phyloP scores from a whole-genome alignment of 2,113 vertebrate genomes.

The Macrotus californicus region DNA sequence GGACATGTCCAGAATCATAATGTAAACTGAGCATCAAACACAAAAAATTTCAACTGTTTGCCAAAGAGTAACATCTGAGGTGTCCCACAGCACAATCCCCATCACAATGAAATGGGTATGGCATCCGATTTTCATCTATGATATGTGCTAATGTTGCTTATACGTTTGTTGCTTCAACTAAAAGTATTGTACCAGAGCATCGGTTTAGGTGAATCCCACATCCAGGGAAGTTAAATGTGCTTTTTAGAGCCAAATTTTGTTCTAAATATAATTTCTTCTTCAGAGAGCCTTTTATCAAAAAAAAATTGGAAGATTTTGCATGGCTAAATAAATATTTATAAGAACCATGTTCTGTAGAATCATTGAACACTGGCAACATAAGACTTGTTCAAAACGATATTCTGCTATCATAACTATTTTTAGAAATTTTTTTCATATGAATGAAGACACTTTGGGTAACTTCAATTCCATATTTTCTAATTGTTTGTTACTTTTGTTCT shows the following conservation, averaged over 20 bases:
- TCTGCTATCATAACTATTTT: not conserved
- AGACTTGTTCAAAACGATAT: not conserved
- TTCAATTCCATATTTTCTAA: not conserved
- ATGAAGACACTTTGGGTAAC: not conserved
- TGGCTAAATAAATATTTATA: not conserved
- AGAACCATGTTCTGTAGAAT: not conserved
- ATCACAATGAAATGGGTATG: not conserved
- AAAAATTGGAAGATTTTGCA: not conserved
- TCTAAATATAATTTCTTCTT: not conserved
- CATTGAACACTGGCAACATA: not conserved
- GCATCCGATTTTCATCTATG: not conserved
- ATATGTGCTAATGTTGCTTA: not conserved
- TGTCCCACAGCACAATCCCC: slow-evolving; percentile 23
- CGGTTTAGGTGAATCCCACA: not conserved
- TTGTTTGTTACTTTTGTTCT: not conserved
- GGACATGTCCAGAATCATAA: slow-evolving; percentile 23
- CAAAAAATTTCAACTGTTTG: slow-evolving; percentile 5
- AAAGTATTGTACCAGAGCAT: not conserved
- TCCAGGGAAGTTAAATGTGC: not conserved
- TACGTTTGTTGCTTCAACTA: not conserved
- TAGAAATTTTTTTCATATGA: not conserved
- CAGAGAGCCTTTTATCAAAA: not conserved
- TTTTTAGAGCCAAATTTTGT: not conserved
- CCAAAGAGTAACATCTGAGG: slow-evolving; percentile 48
- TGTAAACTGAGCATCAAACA: not conserved